phyloP scores from a whole-genome alignment of 2,888 invertebrate genomes.

The Hoplodrina blanda region DNA sequence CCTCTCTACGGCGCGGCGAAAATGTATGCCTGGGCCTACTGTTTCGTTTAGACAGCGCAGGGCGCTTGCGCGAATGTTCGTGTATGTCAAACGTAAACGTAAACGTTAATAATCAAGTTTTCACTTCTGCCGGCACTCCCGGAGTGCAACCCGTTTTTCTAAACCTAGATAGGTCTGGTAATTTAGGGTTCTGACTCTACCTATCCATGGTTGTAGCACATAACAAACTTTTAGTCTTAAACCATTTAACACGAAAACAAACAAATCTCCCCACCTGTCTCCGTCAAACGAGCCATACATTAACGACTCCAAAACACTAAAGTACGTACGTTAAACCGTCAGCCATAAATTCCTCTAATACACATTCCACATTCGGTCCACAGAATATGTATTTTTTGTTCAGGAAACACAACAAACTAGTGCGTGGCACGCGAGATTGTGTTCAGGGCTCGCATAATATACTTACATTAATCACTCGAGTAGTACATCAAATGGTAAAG shows the following conservation, averaged over 20 bases:
- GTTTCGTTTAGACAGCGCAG: no score
- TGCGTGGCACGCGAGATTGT: slow-evolving; percentile 66
- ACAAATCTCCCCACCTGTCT: slow-evolving; percentile 7
- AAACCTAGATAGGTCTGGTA: no score
- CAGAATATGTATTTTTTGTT: slow-evolving; percentile 62
- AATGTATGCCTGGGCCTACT: no score
- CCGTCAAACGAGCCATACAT: slow-evolving; percentile 41
- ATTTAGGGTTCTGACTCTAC: background rate
- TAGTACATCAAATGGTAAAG: slow-evolving; percentile 33
- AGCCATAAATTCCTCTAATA: slow-evolving; percentile 60
- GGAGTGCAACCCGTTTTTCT: no score
- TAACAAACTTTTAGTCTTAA: background rate
- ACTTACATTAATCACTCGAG: slow-evolving; percentile 52
- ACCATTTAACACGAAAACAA: slow-evolving; percentile 17
- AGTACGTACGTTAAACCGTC: slow-evolving; percentile 38
- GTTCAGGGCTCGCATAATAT: slow-evolving; percentile 57
- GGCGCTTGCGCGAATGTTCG: no score
- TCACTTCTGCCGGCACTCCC: no score
- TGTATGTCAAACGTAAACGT: no score
- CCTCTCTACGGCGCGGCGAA: no score
- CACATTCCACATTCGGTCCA: slow-evolving; percentile 56
- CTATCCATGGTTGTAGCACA: background rate
- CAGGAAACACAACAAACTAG: slow-evolving; percentile 65
- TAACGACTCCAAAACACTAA: slow-evolving; percentile 32
- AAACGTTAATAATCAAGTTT: no score